Evolutionary conservation across 2,113 vertebrate species (phyloP).

Genomic region (Leuciscus idus): DNA sequence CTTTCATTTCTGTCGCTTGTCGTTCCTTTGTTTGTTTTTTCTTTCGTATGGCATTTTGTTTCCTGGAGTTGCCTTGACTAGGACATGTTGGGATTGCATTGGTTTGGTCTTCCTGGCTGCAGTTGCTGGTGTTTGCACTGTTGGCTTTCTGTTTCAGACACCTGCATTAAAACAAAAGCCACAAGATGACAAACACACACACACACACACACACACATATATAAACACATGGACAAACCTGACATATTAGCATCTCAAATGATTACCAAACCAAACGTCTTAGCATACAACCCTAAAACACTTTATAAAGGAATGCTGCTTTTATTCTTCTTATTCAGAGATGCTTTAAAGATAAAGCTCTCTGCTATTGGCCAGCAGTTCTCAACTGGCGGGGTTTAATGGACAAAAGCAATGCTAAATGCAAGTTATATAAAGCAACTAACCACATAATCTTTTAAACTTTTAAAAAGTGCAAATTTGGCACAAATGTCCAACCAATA

Average conservation of each 20-base stretch:
- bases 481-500: not conserved
- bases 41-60: not conserved
- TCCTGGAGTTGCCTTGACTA: constrained; percentile 37
- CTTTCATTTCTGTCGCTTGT: constrained; percentile 35
- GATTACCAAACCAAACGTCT: not conserved
- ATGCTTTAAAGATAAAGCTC: not conserved
- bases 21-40: constrained; percentile 3
- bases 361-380: not conserved
- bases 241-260: constrained; percentile 12
- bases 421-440: not conserved
- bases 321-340: not conserved
- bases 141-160: constrained; percentile 83
- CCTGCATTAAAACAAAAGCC: constrained; percentile 84
- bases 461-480: not conserved
- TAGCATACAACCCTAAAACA: not conserved
- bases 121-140: constrained; percentile 84
- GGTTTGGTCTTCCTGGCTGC: constrained; percentile 82
- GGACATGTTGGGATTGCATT: constrained; percentile 21
- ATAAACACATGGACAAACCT: not conserved
- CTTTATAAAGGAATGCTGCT: constrained; percentile 39
- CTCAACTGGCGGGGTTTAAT: not conserved
- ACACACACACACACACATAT: not conserved
- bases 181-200: not conserved
- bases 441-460: not conserved
- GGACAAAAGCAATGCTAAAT: not conserved